These are phyloP conservation scores for Galeopsomyia nigrocyanea DNA, from an alignment of 2,888 invertebrate species.

Conservation along the genomic window DNA sequence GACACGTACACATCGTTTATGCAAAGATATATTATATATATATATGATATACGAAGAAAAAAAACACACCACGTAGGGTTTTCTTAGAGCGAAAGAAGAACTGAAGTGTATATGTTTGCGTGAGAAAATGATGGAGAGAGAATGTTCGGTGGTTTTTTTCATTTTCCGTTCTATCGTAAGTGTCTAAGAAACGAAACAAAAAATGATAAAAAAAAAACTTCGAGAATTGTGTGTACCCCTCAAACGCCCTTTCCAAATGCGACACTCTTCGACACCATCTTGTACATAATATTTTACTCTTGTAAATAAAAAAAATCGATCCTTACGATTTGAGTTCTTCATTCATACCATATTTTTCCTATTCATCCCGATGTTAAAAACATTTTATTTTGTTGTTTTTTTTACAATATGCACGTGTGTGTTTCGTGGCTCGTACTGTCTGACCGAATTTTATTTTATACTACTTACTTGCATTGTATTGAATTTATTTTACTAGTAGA, in stretches of 20 bases:
- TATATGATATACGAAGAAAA: neutral
- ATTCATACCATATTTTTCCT: conserved; percentile 12
- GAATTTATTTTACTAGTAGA: no score
- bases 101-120: neutral
- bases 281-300: conserved; percentile 69
- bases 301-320: conserved; percentile 66
- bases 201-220: conserved; percentile 33
- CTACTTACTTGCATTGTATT: no score
- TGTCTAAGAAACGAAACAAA: conserved; percentile 42
- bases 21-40: conserved; percentile 24
- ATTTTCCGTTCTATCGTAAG: conserved; percentile 35
- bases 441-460: no score
- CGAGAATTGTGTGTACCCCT: conserved; percentile 42
- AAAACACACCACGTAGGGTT: neutral
- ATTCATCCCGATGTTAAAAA: no score
- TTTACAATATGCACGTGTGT: no score
- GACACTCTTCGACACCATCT: conserved; percentile 60
- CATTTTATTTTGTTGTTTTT: no score
- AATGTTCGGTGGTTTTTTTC: conserved; percentile 36
- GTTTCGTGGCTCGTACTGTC: neutral
- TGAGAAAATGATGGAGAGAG: neutral
- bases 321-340: conserved; percentile 55
- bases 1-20: conserved; percentile 25
- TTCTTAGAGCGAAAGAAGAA: neutral
- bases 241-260: conserved; percentile 45